Base-by-base conservation (phyloP, 2,113 vertebrate species). In the Aspidoscelis tigris region DNA sequence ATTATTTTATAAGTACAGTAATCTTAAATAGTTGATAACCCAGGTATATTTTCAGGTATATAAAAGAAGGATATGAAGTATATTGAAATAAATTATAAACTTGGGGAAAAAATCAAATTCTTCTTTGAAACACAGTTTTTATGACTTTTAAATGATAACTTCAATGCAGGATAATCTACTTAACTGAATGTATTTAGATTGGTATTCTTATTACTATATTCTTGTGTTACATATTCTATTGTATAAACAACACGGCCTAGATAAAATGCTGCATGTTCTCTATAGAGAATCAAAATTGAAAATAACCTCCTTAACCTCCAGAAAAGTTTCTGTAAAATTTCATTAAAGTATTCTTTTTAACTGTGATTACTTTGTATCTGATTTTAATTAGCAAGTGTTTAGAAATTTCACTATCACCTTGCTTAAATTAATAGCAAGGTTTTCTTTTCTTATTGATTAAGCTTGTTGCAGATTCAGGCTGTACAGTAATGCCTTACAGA, bases 1-100 rank as follows among this genome's bases (percentile, higher is more conserved):
- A 96, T 93, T 95, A 92, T 94, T 93, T 92, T 93, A 95, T 92
- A 93, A 81, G 77, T 80, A 83, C 93, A 95, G 94, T 95, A 95
- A 93, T 92, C 91, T 0, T 88, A 80, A 86, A 81, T 33, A 84
- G 73, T 0, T 75, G 88, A 88, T 74, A 76, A 75, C 88, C 70
- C 80, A 84, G 83, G 76, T 81, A 87, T 78, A 66, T 53, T 87
- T 76, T 69, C 72, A 89, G 82, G 78, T 81, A 86, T 91, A 86
- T 84, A 89, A 90, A 87, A 83, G 20, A 4, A 85, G 83, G 47
- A 72, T 64, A 20, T 50, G 18, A 78, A 78, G 61, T 78, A 53
- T 47, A 12, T 33, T 33, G 50, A 14, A 70, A 68, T 58, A 69
- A 61, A 20, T 21, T 16, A 47, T 69, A 72, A 64, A 33, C 47